Base-by-base conservation (phyloP, 2,113 vertebrate genomes). In the Chunga burmeisteri region DNA sequence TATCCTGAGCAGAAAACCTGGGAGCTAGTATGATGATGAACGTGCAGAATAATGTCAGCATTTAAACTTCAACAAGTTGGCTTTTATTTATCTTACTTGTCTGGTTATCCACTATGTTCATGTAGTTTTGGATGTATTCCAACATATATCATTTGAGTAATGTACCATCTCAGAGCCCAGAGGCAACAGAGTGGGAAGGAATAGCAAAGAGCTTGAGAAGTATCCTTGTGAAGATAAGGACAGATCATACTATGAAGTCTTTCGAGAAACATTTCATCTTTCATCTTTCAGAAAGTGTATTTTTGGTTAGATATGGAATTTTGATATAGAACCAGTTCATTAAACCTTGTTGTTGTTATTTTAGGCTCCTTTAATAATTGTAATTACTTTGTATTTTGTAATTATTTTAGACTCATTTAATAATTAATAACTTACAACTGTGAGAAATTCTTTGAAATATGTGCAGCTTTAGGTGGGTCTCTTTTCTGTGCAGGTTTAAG, bases 31-130 rank as follows among this genome's bases (percentile, higher is more conserved):
- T 44, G 61, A 20, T 85, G 91, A 30, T 87, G 81, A 79, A 87
- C 4, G 11, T 75, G 66, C 44, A 61, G 83, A 79, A n/a, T 50
- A 74, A 52, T 75, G 68, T 86, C 81, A 93, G 77, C 65, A 9
- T 78, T 96, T 91, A 53, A 89, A 65, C 72, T 78, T 93, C n/a
- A 93, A 8, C 67, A 74, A 40, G 38, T 18, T 96, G 91, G 38
- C 71, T 91, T 90, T 78, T 86, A n/a, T 83, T 91, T 66, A 9
- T 78, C 7, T 9, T 93, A 58, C 52, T 84, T 81, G 52, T 75
- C 65, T 94, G 84, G 13, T 87, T 90, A 32, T 74, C n/a, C 1
- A 0, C 52, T 72, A 34, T 53, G 27, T 53, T 89, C n/a, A 8
- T 38, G 1, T 23, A 29, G 49, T 40, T 93, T 46, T 82, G 93